phyloP scores from a whole-genome alignment of 2,797 vertebrate species.

The Scarus forsteni region DNA sequence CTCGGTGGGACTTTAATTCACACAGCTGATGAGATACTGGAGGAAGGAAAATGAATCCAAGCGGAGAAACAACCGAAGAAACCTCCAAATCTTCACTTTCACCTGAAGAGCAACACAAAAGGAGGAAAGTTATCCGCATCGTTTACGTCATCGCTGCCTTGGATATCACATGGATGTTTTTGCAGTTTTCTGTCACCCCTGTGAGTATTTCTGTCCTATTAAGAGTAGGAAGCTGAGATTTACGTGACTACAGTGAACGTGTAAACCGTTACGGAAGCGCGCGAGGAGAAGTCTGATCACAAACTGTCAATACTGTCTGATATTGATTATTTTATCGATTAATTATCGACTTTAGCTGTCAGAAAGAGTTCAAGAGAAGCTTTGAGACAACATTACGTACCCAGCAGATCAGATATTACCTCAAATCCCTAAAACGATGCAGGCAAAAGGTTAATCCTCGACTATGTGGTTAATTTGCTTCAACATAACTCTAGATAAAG shows the following conservation, averaged over 20 bases:
- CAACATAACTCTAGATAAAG: no score
- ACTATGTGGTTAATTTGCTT: no score
- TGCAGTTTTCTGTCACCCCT: slow-evolving; percentile 84
- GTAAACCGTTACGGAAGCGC: not conserved
- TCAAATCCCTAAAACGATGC: no score
- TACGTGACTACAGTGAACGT: slow-evolving; percentile 1
- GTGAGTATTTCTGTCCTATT: slow-evolving; percentile 62
- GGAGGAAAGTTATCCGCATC: slow-evolving; percentile 55
- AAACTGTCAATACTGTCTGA: no score
- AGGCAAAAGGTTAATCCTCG: no score
- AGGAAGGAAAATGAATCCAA: slow-evolving; percentile 28
- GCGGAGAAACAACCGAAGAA: slow-evolving; percentile 17
- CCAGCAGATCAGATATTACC: no score
- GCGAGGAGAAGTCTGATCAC: not conserved
- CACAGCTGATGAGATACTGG: not conserved
- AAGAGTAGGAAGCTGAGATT: not conserved
- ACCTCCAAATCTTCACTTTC: not conserved
- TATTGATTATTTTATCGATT: no score
- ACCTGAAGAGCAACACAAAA: slow-evolving; percentile 6
- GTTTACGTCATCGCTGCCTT: slow-evolving; percentile 79
- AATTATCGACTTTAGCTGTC: no score
- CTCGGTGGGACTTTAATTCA: no score
- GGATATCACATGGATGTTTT: slow-evolving; percentile 83
- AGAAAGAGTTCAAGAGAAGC: no score
- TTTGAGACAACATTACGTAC: no score